phyloP scores from a whole-genome alignment of 2,113 vertebrate species.

The Austrofundulus limnaeus region DNA sequence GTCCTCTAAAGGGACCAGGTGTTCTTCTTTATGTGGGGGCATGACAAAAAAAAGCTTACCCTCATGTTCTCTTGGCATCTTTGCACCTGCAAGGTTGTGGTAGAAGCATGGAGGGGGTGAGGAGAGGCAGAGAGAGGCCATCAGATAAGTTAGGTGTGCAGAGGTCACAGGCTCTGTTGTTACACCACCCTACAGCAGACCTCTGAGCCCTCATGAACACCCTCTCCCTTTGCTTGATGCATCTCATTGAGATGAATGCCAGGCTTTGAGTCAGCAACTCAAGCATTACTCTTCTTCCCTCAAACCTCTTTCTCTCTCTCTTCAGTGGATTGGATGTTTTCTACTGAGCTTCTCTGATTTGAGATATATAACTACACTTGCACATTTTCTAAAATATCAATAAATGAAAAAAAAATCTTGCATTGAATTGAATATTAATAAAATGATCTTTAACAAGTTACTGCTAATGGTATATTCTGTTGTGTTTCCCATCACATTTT shows the following conservation, averaged over 20 bases:
- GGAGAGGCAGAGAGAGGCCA: slow-evolving; percentile 52
- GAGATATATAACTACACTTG: background rate
- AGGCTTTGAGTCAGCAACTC: slow-evolving; percentile 64
- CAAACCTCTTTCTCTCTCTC: background rate
- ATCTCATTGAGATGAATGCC: slow-evolving; percentile 62
- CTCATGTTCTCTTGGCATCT: slow-evolving; percentile 72
- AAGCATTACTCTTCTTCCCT: slow-evolving; percentile 20
- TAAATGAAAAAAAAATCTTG: too few species aligned
- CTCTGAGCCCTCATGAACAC: slow-evolving; percentile 43
- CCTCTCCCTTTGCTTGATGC: slow-evolving; percentile 41
- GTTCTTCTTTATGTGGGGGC: slow-evolving; percentile 60
- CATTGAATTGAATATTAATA: background rate
- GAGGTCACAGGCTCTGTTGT: slow-evolving; percentile 56
- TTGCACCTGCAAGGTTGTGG: slow-evolving; percentile 74
- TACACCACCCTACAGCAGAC: slow-evolving; percentile 60
- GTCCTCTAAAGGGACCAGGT: slow-evolving; percentile 58
- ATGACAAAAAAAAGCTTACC: slow-evolving; percentile 43
- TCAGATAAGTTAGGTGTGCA: slow-evolving; percentile 68
- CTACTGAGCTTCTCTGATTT: slow-evolving; percentile 9
- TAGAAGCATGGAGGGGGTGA: slow-evolving; percentile 43
- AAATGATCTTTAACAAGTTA: background rate
- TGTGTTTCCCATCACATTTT: background rate
- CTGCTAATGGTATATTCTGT: background rate
- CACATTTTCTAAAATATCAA: background rate
- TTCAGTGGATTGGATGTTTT: slow-evolving; percentile 40